These are phyloP conservation scores for Vireo griseus DNA, from an alignment of 2,797 vertebrate genomes.

Conservation along the genomic window DNA sequence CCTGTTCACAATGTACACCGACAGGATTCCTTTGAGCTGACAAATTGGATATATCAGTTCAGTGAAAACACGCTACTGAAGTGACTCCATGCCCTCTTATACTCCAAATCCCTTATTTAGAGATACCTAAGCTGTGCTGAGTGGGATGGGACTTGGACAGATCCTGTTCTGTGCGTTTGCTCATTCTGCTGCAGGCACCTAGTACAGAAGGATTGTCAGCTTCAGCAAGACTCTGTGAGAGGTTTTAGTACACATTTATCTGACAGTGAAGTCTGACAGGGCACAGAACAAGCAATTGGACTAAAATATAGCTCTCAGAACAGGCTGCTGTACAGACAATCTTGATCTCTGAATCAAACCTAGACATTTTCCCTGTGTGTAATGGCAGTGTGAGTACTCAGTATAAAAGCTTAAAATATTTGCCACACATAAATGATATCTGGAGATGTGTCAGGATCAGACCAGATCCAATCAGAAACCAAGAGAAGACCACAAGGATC, in stretches of 20 bases:
- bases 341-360: not conserved
- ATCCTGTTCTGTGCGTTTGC: not conserved
- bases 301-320: not conserved
- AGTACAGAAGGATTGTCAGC: not conserved
- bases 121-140: not conserved
- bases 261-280: not conserved
- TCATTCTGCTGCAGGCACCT: not conserved
- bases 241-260: not conserved
- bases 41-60: rapidly evolving
- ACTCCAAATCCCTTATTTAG: not conserved
- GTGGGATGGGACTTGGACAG: not conserved
- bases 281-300: not conserved
- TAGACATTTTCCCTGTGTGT: not conserved
- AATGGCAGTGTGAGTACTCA: not conserved
- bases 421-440: not conserved
- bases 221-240: not conserved
- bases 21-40: not conserved
- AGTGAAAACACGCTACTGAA: not conserved
- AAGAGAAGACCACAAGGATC: not conserved
- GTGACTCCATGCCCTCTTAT: not conserved
- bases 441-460: not conserved
- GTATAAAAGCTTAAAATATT: not conserved
- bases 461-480: not conserved
- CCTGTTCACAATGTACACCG: too few species aligned
- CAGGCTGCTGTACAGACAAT: not conserved